phyloP scores from a whole-genome alignment of 2,113 vertebrate species.

The Halichoerus grypus region DNA sequence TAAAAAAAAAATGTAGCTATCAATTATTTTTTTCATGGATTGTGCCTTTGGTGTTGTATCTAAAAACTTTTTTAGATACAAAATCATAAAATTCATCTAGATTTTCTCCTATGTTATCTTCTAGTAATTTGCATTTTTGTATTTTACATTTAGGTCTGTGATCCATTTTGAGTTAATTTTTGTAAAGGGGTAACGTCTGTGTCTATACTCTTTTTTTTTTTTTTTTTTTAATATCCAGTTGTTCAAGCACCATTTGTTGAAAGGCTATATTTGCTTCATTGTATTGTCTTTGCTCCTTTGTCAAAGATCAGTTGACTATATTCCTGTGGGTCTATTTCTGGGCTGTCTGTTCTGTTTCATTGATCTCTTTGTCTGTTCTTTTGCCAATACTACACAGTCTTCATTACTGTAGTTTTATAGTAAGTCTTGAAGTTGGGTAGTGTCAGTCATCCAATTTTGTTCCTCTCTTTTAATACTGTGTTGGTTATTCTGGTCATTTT shows the following conservation, averaged over 20 bases:
- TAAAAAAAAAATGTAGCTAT: neutral
- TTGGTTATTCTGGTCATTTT: neutral
- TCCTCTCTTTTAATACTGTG: neutral
- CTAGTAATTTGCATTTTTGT: neutral
- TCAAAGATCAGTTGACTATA: neutral
- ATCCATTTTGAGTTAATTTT: neutral
- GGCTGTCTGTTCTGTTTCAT: neutral
- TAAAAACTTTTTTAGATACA: neutral
- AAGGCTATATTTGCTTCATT: neutral
- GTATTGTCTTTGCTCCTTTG: neutral
- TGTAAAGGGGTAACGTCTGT: neutral
- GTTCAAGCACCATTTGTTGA: neutral
- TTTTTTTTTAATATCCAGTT: neutral
- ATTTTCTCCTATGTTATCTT: neutral
- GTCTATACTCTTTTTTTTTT: neutral
- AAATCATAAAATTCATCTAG: neutral
- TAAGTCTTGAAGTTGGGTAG: neutral
- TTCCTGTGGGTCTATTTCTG: neutral
- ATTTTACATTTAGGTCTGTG: neutral
- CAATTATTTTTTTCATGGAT: neutral
- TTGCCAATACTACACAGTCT: neutral
- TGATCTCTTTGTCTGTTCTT: neutral
- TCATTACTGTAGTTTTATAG: conserved; percentile 7
- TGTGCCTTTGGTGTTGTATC: neutral
- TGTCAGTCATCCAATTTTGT: neutral